Base-by-base conservation (phyloP, 53 echinoderm and acorn worm species). In the Luidia sarsii region DNA sequence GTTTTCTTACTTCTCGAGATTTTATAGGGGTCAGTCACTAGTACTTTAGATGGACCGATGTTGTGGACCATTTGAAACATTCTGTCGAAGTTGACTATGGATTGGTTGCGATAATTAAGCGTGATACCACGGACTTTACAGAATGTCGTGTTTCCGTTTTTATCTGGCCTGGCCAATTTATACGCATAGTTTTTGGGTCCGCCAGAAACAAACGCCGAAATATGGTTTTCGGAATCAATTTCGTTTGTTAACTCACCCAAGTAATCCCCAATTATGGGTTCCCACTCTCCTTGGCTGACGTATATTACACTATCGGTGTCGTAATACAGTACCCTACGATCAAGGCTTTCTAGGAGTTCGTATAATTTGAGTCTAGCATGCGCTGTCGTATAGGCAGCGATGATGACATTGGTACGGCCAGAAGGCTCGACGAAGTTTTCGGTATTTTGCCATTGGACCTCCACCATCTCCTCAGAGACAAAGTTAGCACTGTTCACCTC, bases 111-210 rank as follows among this genome's bases (percentile, higher is more conserved):
- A 32, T 57, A 75, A 28, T 89, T 89, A 7, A 89, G 21, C 0
- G 92, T 89, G 3, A 92, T 86, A 0, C 89, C 92, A 2, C 86
- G 74, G 2, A 86, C 86, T 89, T 92, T 92, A 64, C 89, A 89
- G 3, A 56, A 46, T 0, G 89, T 82, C 23, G 85, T 75, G 2
- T 86, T 86, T 4, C 59, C 50, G 50, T 75, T 57, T 39, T 19
- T 57, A 37, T 75, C 75, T 2, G 75, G 75, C 14, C 64, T 80
- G 15, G 89, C 80, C 33, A 88, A 83, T 36, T 71, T 63, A 36
- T 80, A 91, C 0, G 84, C 84, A 38, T 88, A 88, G 36, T 88
- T 88, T 35, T 88, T 91, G 4, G 88, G 80, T 1, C 91, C 84
- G 20, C 87, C 87, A 1, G 86, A 68, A 0, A 88, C 88, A 32